phyloP scores from a whole-genome alignment of 2,113 vertebrate species.

The Perca flavescens region DNA sequence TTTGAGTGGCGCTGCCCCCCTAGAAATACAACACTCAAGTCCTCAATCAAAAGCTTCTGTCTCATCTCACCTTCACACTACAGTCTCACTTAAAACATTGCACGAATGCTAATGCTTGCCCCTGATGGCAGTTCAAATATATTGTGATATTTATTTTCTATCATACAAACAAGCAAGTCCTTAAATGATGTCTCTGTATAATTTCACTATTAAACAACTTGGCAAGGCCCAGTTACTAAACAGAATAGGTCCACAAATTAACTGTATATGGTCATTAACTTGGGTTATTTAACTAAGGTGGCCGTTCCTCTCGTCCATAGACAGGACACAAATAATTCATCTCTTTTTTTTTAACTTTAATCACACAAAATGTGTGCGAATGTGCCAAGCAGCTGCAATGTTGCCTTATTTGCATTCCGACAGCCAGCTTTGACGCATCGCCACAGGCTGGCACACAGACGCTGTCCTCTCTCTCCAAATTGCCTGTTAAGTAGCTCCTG shows the following conservation, averaged over 20 bases:
- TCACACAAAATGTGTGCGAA: constrained; percentile 53
- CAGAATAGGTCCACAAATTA: not conserved
- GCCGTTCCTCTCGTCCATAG: not conserved
- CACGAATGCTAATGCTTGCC: not conserved
- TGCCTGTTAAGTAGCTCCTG: constrained; percentile 69
- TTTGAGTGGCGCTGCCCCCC: not conserved
- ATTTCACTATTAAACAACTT: not conserved
- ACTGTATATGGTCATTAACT: not conserved
- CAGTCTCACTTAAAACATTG: not conserved
- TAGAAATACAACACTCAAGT: not conserved
- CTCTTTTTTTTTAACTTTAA: constrained; percentile 16
- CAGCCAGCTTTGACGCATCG: constrained; percentile 55
- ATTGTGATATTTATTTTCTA: constrained; percentile 7
- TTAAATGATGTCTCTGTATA: not conserved
- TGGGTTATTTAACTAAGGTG: not conserved
- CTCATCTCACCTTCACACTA: not conserved
- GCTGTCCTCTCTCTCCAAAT: constrained; percentile 62
- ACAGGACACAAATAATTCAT: constrained; percentile 37
- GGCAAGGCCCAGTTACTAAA: not conserved
- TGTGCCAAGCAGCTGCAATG: constrained; percentile 46
- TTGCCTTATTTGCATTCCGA: constrained; percentile 69
- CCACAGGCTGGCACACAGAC: constrained; percentile 60
- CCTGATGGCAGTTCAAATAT: not conserved
- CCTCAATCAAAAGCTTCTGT: not conserved
- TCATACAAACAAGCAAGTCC: not conserved